Base-by-base conservation (phyloP, 2,797 vertebrate species). In the Melanotaenia nigrans region DNA sequence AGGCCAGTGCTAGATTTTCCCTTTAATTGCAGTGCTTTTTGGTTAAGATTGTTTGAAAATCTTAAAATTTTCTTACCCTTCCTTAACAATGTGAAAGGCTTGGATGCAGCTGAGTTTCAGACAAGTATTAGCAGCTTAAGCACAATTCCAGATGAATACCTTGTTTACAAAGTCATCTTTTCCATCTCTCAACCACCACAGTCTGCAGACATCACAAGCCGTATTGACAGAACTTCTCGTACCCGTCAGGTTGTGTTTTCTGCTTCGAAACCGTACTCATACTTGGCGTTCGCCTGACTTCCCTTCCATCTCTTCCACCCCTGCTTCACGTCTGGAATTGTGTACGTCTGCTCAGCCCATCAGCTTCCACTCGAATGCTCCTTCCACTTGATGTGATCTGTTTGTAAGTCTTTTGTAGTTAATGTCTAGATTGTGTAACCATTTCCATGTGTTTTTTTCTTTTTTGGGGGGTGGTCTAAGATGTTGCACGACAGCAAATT, bases 241-340 rank as follows among this genome's bases (percentile, higher is more conserved):
- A 62, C 79, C 85, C 73, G 65, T 88, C 92, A 85, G 69, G 64
- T 86, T 81, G 82, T 12, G 79, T 89, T 91, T 89, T 87, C 82
- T 78, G 86, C 90, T 90, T 78, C 9, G 62, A 78, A 81, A 78
- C 72, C 49, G 22, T 13, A 30, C 68, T 73, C 18, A 32, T 78
- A 11, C 51, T 28, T 10, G 10, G 69, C 28, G 65, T 78, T 67
- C 65, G 85, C 84, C 82, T 83, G 87, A 90, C 81, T 84, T 87
- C 79, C 66, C 80, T 61, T 78, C 70, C 20, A n/a, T 85, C 82
- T 84, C 80, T 60, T 84, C 77, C 68, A 70, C 72, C 83, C 59
- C 2, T 1, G 28, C 73, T 86, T 73, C 30, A 55, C 25, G 70
- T 83, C 81, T 79, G 73, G 64, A 59, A 24, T 73, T 45, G 49